A percentile compares a stretch with the other conserved stretches of the same genome.
Conservation (phyloP, 2,888 invertebrate genomes). For the Chrysolina americana region DNA sequence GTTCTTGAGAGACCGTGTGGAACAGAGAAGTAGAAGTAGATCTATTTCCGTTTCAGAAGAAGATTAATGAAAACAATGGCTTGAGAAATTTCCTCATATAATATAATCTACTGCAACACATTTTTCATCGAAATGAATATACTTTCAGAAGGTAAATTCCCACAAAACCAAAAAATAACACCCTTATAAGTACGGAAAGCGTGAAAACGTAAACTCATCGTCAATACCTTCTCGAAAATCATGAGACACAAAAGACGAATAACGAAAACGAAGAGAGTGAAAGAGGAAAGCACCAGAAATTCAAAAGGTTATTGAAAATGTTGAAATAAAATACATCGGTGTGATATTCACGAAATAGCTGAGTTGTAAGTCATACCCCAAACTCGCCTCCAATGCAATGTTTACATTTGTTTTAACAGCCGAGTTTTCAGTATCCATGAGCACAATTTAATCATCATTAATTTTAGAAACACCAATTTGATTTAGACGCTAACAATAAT, state of each 20-base stretch:
- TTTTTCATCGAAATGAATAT: no score
- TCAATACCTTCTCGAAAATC: no score
- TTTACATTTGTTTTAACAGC: neutral
- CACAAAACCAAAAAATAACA: no score
- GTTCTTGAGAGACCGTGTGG: no score
- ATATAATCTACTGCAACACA: no score
- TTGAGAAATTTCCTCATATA: no score
- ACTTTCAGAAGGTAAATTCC: no score
- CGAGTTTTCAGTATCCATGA: neutral
- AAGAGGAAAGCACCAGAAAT: neutral
- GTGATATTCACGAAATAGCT: neutral
- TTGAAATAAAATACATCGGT: neutral
- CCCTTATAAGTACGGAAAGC: no score
- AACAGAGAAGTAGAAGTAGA: no score
- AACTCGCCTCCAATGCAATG: neutral
- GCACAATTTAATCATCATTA: neutral
- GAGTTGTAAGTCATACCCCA: neutral
- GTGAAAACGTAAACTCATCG: no score
- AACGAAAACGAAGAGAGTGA: neutral
- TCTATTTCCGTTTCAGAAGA: no score
- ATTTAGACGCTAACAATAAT: neutral
- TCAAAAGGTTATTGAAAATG: neutral
- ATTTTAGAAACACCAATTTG: conserved; percentile 10
- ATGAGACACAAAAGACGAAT: neutral
- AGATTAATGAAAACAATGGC: no score